Percentiles rank a stretch among this genome's conserved stretches.
phyloP scores from a whole-genome alignment of 2,888 invertebrate genomes.

The Apamea epomidion region DNA sequence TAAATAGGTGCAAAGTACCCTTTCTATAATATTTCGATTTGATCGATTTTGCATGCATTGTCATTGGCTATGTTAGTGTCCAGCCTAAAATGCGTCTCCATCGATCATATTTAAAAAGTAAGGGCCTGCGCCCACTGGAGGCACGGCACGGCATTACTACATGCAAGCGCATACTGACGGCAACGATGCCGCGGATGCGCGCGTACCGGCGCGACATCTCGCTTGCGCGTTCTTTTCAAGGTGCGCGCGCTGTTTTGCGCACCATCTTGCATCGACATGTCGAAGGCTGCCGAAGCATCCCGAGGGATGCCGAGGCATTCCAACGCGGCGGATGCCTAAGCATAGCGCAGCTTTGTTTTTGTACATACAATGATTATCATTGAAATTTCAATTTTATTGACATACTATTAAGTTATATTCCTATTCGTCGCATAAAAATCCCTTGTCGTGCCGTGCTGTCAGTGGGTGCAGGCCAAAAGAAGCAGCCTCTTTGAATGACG shows the following conservation, averaged over 20 bases:
- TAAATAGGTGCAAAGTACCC: constrained; percentile 15
- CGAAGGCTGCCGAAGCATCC: background rate
- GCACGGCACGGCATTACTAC: background rate
- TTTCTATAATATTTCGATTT: constrained; percentile 11
- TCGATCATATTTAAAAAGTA: background rate
- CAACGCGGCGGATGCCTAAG: background rate
- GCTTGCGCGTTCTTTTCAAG: background rate
- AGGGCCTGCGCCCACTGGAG: background rate
- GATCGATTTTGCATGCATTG: background rate
- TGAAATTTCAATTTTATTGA: background rate
- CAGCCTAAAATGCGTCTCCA: too few species aligned
- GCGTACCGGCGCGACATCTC: background rate
- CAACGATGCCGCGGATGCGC: background rate
- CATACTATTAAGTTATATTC: background rate
- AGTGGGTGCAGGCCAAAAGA: background rate
- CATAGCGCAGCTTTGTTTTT: background rate
- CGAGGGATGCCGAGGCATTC: background rate
- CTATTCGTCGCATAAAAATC: background rate
- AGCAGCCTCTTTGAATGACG: background rate
- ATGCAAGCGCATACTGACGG: background rate
- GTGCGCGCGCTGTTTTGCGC: background rate
- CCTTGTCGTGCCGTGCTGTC: background rate
- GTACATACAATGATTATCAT: background rate
- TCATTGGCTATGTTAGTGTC: background rate
- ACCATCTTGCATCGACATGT: background rate